These are phyloP conservation scores for Polypterus bichir DNA, from an alignment of 2,113 vertebrate species.

Conservation along the genomic window DNA sequence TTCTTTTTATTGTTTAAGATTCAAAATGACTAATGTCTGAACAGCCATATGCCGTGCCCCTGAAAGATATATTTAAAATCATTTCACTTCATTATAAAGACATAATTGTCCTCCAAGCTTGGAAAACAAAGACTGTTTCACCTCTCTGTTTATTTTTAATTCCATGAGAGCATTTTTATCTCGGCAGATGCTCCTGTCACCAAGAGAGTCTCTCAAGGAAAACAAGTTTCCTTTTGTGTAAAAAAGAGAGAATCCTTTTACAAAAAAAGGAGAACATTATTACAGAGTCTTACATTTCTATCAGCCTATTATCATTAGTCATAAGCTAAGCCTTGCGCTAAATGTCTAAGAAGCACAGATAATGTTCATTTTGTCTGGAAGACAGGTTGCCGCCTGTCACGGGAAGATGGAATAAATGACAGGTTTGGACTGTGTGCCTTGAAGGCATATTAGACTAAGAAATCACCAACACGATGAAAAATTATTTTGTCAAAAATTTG, in stretches of 20 bases:
- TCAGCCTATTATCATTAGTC: slow-evolving; percentile 82
- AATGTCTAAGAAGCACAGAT: slow-evolving; percentile 89
- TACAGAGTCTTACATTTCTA: slow-evolving; percentile 81
- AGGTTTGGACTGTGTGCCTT: slow-evolving; percentile 89
- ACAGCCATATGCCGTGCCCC: slow-evolving; percentile 35
- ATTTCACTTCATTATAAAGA: slow-evolving; percentile 38
- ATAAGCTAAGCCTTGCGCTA: slow-evolving; percentile 74
- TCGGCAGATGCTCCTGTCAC: slow-evolving; percentile 32
- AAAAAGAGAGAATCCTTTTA: slow-evolving; percentile 65
- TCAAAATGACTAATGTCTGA: slow-evolving; percentile 33
- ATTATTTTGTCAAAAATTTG: slow-evolving; percentile 97
- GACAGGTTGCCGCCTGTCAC: slow-evolving; percentile 96
- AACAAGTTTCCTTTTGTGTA: slow-evolving; percentile 24
- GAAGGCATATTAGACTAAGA: slow-evolving; percentile 92
- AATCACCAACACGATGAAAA: slow-evolving; percentile 93
- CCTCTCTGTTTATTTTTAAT: slow-evolving; percentile 42
- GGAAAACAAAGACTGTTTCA: slow-evolving; percentile 43
- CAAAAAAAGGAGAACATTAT: slow-evolving; percentile 68
- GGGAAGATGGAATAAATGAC: slow-evolving; percentile 92
- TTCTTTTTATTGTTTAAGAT: slow-evolving; percentile 35
- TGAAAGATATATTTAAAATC: slow-evolving; percentile 28
- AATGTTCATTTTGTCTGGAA: slow-evolving; percentile 94
- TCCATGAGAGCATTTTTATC: slow-evolving; percentile 32
- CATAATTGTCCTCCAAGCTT: slow-evolving; percentile 40
- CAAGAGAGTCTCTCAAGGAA: slow-evolving; percentile 10